Percentiles rank a stretch among this genome's conserved stretches.
Evolutionary conservation across 2,113 vertebrate species (phyloP).

Genomic region (Calidris pugnax): DNA sequence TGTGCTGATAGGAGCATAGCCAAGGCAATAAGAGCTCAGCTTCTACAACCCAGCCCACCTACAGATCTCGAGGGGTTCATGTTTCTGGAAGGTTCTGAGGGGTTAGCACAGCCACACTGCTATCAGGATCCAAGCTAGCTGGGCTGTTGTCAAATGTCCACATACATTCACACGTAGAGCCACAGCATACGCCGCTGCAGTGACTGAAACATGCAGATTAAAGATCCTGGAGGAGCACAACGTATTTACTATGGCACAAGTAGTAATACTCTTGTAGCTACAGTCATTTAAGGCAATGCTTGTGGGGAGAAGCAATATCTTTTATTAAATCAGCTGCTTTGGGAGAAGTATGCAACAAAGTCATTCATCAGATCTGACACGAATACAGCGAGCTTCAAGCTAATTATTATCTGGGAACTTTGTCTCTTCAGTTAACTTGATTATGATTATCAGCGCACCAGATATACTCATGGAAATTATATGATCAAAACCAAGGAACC

Average conservation of each 20-base stretch:
- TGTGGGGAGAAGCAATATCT: background rate
- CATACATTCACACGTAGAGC: background rate
- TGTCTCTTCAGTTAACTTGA: background rate
- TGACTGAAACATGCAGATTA: background rate
- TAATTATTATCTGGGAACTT: background rate
- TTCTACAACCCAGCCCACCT: background rate
- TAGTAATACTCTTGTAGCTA: background rate
- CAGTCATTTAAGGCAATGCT: background rate
- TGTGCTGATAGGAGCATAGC: background rate
- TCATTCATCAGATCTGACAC: background rate
- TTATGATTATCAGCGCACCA: background rate
- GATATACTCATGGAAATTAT: background rate
- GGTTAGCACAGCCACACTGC: rapidly evolving
- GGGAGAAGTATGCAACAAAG: background rate
- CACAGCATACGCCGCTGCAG: background rate
- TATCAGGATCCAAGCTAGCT: background rate
- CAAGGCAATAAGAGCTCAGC: background rate
- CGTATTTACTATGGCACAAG: background rate
- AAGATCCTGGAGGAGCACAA: background rate
- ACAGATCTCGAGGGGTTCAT: background rate
- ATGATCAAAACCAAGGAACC: background rate
- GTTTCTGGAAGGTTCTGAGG: background rate
- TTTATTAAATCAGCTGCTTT: background rate
- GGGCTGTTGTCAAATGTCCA: background rate
- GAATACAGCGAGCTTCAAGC: background rate